A percentile compares a stretch with the other conserved stretches of the same genome.
Evolutionary conservation across 2,888 invertebrate species (phyloP).

Genomic region (Adineta ricciae): DNA sequence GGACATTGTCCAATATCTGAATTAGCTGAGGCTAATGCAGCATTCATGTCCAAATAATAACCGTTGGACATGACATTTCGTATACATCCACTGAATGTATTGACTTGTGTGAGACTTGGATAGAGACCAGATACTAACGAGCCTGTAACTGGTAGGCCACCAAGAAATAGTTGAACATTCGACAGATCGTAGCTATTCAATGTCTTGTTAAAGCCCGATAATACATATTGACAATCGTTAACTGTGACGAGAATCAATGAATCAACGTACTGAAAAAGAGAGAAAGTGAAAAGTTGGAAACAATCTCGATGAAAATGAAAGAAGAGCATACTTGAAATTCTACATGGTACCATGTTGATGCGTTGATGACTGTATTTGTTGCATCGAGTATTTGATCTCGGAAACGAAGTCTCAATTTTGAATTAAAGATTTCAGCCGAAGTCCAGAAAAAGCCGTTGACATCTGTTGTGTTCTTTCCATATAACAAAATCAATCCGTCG

Average conservation of each 20-base stretch:
- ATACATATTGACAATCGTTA: constrained; percentile 4
- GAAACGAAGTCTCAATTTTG: neutral
- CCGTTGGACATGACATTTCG: constrained; percentile 5
- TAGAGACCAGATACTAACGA: constrained; percentile 15
- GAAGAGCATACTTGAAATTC: neutral
- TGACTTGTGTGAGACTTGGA: neutral
- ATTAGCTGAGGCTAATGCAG: constrained; percentile 2
- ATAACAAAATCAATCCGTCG: neutral
- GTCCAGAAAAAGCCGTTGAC: neutral
- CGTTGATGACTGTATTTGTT: neutral
- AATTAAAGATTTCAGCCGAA: neutral
- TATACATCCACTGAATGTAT: constrained; percentile 17
- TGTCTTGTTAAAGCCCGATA: neutral
- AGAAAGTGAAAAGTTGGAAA: too few relatives aligned
- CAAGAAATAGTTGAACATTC: neutral
- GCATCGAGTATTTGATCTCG: neutral
- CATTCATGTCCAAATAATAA: constrained; percentile 11
- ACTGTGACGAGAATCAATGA: neutral
- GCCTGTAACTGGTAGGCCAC: neutral
- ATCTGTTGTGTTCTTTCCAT: neutral
- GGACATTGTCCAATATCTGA: neutral
- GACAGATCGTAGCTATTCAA: neutral
- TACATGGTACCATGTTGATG: constrained; percentile 15
- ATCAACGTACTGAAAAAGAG: neutral
- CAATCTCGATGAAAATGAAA: neutral